Conservation (phyloP, 2,888 invertebrate species). For the Diloba caeruleocephala region DNA sequence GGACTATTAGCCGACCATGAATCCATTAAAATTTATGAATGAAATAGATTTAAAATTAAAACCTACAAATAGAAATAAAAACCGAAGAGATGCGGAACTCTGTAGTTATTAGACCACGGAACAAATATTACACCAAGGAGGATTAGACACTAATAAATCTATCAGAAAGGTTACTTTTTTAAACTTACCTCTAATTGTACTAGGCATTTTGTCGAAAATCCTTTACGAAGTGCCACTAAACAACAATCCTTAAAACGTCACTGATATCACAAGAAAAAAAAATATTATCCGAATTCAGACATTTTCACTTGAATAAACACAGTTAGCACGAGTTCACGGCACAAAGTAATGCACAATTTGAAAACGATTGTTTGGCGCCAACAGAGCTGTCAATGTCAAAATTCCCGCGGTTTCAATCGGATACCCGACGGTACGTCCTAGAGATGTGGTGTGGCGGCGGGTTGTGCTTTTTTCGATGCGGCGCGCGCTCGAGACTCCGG, state of each 20-base stretch:
- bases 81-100: conserved; percentile 14
- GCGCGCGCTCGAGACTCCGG: conserved; percentile 70
- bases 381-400: conserved; percentile 76
- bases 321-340: conserved; percentile 53
- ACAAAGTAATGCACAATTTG: conserved; percentile 43
- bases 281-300: conserved; percentile 74
- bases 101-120: too few species aligned
- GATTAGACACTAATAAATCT: conserved; percentile 11
- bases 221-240: conserved; percentile 58
- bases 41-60: conserved; percentile 29
- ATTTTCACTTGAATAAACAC: conserved; percentile 63
- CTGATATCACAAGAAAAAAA: conserved; percentile 55
- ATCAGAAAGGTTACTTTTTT: conserved; percentile 21
- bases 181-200: conserved; percentile 86
- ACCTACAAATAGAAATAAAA: conserved; percentile 9
- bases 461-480: conserved; percentile 84
- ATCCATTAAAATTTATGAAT: conserved; percentile 29
- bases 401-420: conserved; percentile 70
- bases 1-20: conserved; percentile 13
- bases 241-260: conserved; percentile 66
- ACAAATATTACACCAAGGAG: too few species aligned
- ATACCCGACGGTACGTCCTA: conserved; percentile 77
- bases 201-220: conserved; percentile 85
- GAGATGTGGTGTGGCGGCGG: conserved; percentile 76
- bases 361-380: conserved; percentile 62